These are phyloP conservation scores for Brachionus rotundiformis DNA, from an alignment of 1,140 invertebrate genomes.

Conservation along the genomic window DNA sequence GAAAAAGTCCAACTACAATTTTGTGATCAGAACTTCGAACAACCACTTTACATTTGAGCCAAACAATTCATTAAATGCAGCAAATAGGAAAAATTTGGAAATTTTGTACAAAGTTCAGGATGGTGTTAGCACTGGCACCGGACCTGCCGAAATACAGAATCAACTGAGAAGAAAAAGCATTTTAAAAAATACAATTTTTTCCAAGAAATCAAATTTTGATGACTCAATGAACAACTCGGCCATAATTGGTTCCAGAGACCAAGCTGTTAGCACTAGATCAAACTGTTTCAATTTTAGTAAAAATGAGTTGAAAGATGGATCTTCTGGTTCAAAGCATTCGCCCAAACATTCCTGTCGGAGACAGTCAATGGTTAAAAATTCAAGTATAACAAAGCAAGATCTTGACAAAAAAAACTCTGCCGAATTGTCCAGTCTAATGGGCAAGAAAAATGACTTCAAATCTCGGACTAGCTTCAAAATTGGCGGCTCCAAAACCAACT, in stretches of 20 bases:
- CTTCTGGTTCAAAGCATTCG: not conserved
- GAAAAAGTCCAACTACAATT: conserved; percentile 40
- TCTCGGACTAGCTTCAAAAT: conserved; percentile 9
- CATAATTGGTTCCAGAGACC: not conserved
- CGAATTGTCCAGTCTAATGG: not conserved
- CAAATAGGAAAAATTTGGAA: not conserved
- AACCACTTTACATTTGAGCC: conserved; percentile 37
- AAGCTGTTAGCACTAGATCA: not conserved
- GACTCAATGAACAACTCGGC: not conserved
- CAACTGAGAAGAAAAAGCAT: conserved; percentile 12
- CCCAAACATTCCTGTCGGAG: not conserved
- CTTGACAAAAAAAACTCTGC: not conserved
- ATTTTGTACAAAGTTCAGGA: conserved; percentile 34
- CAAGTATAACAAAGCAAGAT: not conserved
- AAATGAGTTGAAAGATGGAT: not conserved
- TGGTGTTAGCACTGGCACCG: not conserved
- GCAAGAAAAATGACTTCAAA: conserved; percentile 9
- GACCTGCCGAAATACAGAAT: not conserved
- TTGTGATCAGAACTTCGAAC: not conserved
- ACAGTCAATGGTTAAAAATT: not conserved
- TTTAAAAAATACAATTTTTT: not conserved
- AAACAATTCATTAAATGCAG: not conserved
- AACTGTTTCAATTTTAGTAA: conserved; percentile 14
- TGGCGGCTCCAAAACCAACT: conserved; percentile 7
- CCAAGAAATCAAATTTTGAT: not conserved